Conservation (phyloP, 2,113 vertebrate genomes). For the Australoheros scitulus region DNA sequence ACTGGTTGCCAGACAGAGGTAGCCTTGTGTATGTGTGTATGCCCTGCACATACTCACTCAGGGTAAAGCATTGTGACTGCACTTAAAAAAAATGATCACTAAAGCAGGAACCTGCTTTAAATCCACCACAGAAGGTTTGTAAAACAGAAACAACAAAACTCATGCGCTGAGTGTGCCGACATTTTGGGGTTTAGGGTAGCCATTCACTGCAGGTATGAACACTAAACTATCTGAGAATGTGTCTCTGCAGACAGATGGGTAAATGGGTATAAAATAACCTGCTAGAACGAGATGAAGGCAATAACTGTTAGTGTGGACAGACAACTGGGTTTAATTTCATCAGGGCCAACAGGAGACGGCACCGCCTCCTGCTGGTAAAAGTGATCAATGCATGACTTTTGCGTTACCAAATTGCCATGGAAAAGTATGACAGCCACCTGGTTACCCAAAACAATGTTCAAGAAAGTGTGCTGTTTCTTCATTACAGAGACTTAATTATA, state of each 20-base stretch:
- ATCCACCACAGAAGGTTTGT: background rate
- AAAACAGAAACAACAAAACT: background rate
- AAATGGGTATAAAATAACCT: background rate
- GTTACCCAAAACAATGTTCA: background rate
- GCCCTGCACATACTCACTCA: background rate
- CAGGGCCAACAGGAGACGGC: background rate
- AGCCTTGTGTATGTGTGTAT: background rate
- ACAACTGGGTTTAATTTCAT: background rate
- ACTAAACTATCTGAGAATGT: background rate
- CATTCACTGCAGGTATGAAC: background rate
- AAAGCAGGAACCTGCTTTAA: background rate
- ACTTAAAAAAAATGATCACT: background rate
- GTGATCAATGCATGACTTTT: background rate
- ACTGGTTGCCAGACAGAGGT: conserved; percentile 43
- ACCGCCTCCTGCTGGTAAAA: conserved; percentile 44
- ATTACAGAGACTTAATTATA: background rate
- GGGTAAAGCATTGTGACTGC: background rate
- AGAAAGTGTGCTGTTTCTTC: background rate
- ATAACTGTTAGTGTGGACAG: background rate
- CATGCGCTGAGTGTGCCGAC: background rate
- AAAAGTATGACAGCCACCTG: background rate
- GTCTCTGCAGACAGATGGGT: background rate
- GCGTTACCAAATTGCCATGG: background rate
- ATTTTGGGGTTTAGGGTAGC: background rate
- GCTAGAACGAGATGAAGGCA: background rate